phyloP scores from a whole-genome alignment of 1,140 invertebrate species.

The Drosophila guanche region DNA sequence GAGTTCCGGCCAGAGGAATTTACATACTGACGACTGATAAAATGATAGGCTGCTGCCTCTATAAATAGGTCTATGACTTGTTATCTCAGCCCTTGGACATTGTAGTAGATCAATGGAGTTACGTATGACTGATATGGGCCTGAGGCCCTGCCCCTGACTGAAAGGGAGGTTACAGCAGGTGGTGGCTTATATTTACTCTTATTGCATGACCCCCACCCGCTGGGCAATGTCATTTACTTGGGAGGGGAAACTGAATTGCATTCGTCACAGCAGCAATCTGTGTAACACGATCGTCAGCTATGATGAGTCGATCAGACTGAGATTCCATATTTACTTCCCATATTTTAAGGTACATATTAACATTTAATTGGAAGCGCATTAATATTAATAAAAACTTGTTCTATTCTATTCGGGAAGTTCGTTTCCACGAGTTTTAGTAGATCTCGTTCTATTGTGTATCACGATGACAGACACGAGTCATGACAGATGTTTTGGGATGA shows the following conservation, averaged over 20 bases:
- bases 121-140: constrained; percentile 17
- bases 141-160: constrained; percentile 36
- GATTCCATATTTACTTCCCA: neutral
- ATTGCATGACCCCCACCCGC: constrained; percentile 21
- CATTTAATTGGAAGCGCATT: constrained; percentile 1
- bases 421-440: constrained; percentile 10
- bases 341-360: neutral
- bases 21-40: constrained; percentile 46
- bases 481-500: constrained; percentile 10
- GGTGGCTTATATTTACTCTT: constrained; percentile 12
- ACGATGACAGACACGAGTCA: constrained; percentile 7
- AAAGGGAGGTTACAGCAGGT: constrained; percentile 36
- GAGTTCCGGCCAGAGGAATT: constrained; percentile 50
- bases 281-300: neutral
- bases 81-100: constrained; percentile 30
- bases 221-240: constrained; percentile 2
- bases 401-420: constrained; percentile 21
- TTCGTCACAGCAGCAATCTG: neutral
- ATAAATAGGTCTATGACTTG: constrained; percentile 37
- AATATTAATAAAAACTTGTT: neutral
- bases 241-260: constrained; percentile 3
- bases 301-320: neutral
- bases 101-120: constrained; percentile 11
- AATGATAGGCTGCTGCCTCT: constrained; percentile 14
- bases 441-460: constrained; percentile 24